A percentile compares a stretch with the other conserved stretches of the same genome.
phyloP scores from a whole-genome alignment of 2,888 invertebrate species.

The Hemicrepidius hirtus region DNA sequence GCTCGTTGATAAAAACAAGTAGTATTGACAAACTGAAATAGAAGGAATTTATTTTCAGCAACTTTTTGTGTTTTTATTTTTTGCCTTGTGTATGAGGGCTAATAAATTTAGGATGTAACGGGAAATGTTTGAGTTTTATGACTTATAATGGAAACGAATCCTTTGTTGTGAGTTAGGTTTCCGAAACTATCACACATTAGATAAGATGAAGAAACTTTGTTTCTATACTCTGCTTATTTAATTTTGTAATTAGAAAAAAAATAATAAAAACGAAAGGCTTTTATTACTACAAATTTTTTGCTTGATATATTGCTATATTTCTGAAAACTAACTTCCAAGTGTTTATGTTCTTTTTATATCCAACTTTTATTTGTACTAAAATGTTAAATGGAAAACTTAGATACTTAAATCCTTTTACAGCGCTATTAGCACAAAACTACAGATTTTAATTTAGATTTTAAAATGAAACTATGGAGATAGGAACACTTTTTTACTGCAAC shows the following conservation, averaged over 20 bases:
- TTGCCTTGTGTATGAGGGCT: neutral
- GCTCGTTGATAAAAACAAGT: conserved; percentile 25
- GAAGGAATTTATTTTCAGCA: conserved; percentile 12
- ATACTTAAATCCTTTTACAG: conserved; percentile 4
- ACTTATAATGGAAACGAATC: no score
- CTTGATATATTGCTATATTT: no score
- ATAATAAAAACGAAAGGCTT: neutral
- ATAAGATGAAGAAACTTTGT: no score
- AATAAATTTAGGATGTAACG: conserved; percentile 17
- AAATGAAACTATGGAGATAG: neutral
- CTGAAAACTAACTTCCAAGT: neutral
- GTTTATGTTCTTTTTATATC: conserved; percentile 12
- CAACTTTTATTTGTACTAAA: conserved; percentile 24
- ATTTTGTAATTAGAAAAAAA: neutral
- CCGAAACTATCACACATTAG: no score
- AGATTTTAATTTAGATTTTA: conserved; percentile 29
- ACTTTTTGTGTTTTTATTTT: neutral
- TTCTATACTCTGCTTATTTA: neutral
- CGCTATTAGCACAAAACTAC: neutral
- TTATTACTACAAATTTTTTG: neutral
- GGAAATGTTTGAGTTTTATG: conserved; percentile 12
- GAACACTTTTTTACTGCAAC: no score
- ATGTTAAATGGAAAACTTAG: conserved; percentile 6
- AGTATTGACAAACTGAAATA: conserved; percentile 15
- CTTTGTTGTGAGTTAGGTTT: no score